Conservation (phyloP, 2,113 vertebrate genomes). For the Platysternon megacephalum region DNA sequence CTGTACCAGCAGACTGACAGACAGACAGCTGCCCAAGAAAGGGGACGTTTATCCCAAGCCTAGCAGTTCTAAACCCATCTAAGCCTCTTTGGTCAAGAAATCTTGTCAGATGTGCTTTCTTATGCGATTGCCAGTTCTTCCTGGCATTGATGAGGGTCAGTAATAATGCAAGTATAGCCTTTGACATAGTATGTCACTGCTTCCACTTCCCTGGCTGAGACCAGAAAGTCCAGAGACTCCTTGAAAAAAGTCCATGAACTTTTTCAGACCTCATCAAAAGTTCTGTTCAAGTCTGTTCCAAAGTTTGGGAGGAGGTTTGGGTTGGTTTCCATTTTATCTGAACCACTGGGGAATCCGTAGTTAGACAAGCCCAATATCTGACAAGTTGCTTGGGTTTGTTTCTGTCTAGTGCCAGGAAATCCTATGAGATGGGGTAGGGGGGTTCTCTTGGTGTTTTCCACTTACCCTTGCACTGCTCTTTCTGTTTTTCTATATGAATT, state of each 20-base stretch:
- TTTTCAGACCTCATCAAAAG: not conserved
- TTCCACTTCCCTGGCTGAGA: not conserved
- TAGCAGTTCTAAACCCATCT: not conserved
- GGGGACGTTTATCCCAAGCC: not conserved
- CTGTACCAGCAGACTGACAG: not conserved
- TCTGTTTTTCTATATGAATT: not conserved
- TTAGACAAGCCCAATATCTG: constrained; percentile 10
- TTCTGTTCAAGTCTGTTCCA: not conserved
- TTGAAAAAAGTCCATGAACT: not conserved
- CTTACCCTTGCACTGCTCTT: not conserved
- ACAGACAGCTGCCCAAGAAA: not conserved
- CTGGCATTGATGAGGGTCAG: not conserved
- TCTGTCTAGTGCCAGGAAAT: constrained; percentile 7
- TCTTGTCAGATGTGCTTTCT: not conserved
- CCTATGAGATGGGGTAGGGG: fast-evolving
- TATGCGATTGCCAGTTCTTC: not conserved
- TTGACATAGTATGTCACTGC: not conserved
- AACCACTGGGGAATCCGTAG: constrained; percentile 6
- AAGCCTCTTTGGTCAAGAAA: not conserved
- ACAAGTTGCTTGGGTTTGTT: not conserved
- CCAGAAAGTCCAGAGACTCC: not conserved
- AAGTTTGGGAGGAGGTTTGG: not conserved
- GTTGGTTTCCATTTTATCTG: constrained; percentile 41
- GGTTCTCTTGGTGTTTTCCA: not conserved
- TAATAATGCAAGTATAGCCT: not conserved